phyloP scores from a whole-genome alignment of 2,113 vertebrate species.

The Tupaia chinensis region DNA sequence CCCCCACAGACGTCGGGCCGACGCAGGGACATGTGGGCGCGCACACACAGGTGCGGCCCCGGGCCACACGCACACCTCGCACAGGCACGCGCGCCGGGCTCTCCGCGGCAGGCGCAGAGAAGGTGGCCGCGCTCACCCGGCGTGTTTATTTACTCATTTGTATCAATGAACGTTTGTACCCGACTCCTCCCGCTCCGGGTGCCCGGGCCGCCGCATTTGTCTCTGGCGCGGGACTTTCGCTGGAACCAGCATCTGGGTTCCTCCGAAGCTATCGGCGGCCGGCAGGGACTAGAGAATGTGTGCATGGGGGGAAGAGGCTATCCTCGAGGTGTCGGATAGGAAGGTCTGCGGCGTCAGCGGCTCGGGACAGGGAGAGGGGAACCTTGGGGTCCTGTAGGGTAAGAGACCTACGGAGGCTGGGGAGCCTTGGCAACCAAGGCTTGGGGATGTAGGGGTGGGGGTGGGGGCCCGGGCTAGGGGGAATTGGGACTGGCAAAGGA shows the following conservation, averaged over 20 bases:
- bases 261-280: not conserved
- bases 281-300: not conserved
- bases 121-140: slow-evolving; percentile 57
- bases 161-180: slow-evolving; percentile 68
- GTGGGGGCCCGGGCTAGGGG: not conserved
- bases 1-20: not conserved
- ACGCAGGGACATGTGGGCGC: not conserved
- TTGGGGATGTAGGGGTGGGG: not conserved
- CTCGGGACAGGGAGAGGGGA: not conserved
- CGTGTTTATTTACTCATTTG: slow-evolving; percentile 70
- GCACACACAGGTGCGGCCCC: slow-evolving; percentile 64
- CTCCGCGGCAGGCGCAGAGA: slow-evolving; percentile 10
- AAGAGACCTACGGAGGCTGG: not conserved
- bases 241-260: not conserved
- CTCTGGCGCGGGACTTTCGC: not conserved
- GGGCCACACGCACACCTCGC: slow-evolving; percentile 60
- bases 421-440: not conserved
- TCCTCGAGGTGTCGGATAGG: slow-evolving; percentile 19
- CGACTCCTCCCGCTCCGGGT: slow-evolving; percentile 34
- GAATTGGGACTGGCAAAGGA: not conserved
- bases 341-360: not conserved
- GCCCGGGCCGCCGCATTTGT: not conserved
- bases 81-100: slow-evolving; percentile 11
- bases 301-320: not conserved
- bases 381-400: not conserved